phyloP scores from a whole-genome alignment of 2,888 invertebrate species.

The Punctoribates punctum region DNA sequence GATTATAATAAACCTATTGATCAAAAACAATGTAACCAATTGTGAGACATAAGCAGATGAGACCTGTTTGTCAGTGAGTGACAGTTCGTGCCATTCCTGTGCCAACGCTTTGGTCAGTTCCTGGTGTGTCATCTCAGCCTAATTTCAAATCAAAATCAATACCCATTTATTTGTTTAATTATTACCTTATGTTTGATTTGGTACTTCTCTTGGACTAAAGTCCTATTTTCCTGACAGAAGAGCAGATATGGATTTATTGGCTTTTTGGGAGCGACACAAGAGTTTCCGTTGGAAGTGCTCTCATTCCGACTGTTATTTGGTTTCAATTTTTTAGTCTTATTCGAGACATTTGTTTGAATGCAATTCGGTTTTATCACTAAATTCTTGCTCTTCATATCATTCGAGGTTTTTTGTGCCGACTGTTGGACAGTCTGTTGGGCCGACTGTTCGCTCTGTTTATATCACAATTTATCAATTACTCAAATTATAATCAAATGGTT shows the following conservation, averaged over 20 bases:
- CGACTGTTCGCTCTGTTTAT: background rate
- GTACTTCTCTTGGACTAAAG: constrained; percentile 27
- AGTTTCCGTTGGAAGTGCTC: constrained; percentile 19
- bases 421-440: background rate
- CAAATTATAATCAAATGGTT: background rate
- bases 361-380: background rate
- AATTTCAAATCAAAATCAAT: background rate
- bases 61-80: constrained; percentile 34
- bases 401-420: background rate
- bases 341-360: background rate
- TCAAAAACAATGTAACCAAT: background rate
- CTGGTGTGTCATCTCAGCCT: constrained; percentile 31
- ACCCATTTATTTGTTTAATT: too few relatives aligned
- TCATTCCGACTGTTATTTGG: background rate
- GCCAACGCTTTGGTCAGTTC: constrained; percentile 39
- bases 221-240: constrained; percentile 40
- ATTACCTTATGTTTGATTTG: constrained; percentile 4
- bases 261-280: constrained; percentile 33
- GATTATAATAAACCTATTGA: constrained; percentile 27
- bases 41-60: background rate
- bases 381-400: background rate
- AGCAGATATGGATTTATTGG: constrained; percentile 39
- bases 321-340: constrained; percentile 3
- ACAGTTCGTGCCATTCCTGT: constrained; percentile 40
- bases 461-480: background rate